Base-by-base conservation (phyloP, 2,797 vertebrate species). In the Amazona finschi region DNA sequence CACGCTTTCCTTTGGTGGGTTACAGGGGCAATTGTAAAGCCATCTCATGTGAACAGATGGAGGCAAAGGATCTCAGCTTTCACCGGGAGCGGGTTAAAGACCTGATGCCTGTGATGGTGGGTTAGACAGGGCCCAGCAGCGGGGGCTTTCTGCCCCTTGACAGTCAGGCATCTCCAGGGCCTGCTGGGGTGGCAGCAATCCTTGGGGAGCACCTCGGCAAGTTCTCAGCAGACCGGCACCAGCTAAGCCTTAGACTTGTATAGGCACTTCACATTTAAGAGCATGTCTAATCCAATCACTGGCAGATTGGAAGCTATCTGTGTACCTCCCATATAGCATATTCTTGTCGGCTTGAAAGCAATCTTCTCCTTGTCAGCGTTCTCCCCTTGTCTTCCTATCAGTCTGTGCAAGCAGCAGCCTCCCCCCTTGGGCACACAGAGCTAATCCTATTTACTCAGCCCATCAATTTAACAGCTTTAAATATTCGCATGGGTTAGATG, bases 281-380 rank as follows among this genome's bases (percentile, higher is more conserved):
- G 98, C 98, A 97, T 98, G 97, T 97, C 98, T 98, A 98, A 98
- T 98, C 98, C 97, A 96, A 98, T 98, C 98, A 98, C 92, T 5
- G 67, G 94, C 95, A 97, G 97, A 98, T 97, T 97, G 97, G 97
- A 96, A 97, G 95, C 96, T 98, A 97, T 97, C 97, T 94, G 93
- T 97, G 95, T 98, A 97, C 98, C 98, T 98, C 97, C 98, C 98
- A 97, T 97, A 97, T 96, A 93, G 98, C 93, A 94, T 97, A 98
- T 97, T 97, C 96, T 97, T 97, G 97, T 94, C 8, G 25, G 94
- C 95, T 97, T 92, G 87, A 96, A 97, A 62, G 94, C 87, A 96
- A 89, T 96, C 95, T 95, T 96, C 95, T 97, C 95, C 94, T 94
- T 78, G 8, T 94, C 96, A 94, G 96, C 97, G 86, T 96, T 93